Base-by-base conservation (phyloP, 2,888 invertebrate species). In the Nomada lathburiana region DNA sequence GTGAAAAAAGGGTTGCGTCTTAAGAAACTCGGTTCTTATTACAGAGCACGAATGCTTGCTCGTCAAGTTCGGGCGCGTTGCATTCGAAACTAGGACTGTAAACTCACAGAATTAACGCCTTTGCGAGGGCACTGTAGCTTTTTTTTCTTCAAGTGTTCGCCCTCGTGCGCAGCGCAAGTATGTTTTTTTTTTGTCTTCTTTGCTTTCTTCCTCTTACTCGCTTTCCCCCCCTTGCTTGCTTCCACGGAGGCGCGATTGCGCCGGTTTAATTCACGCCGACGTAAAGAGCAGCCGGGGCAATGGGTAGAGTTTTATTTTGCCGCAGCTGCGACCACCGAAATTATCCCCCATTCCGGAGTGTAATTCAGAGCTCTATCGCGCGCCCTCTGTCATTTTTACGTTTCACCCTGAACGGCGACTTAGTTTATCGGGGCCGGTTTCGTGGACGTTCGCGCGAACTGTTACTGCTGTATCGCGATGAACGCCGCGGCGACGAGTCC, bases 21-120 rank as follows among this genome's bases (percentile, higher is more conserved):
- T 16, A 7, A 57, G 57, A 47, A 13, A n/a, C 1, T 36, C 7
- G 11, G 42, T 1, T n/a, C 26, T 44, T 59, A 26, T 52, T 16
- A 9, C 29, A 16, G 18, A 9, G 16, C 18, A 16, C 16, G 16
- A 16, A 23, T 29, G 53, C n/a, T 10, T 9, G 26, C 18, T 7
- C 50, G 26, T 2, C n/a, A 50, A 29, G 16, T n/a, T 57, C 18
- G 29, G 16, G 26, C 59, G 16, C 53, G 52, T 23, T 63, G 76
- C 62, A 63, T 76, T 63, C n/a, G 71, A 76, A 71, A 63, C 36
- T 70, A 63, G 63, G 13, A 47, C 71, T 29, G 53, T 5, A 63
- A 60, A 65, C 65, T 53, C 79, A 23, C 53, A 44, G 70, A 80
- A 77, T 80, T 77, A 80, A 80, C 65, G 65, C 53, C 23, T 64